phyloP scores from a whole-genome alignment of 92 coral and sea anemone species.

The Nematostella vectensis region DNA sequence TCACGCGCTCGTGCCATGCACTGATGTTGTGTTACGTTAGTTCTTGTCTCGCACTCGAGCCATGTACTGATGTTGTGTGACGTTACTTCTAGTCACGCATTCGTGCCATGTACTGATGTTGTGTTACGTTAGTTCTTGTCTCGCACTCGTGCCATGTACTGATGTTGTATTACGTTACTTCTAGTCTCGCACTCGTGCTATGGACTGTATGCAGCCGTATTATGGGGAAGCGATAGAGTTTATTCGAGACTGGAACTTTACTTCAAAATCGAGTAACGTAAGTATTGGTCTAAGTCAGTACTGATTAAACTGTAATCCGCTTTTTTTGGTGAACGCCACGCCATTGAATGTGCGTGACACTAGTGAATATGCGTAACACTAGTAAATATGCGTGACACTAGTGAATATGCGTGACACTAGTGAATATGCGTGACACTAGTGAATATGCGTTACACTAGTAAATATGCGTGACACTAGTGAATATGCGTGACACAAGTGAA shows the following conservation, averaged over 20 bases:
- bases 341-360: too few relatives aligned
- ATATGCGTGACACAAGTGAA: too few relatives aligned
- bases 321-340: too few relatives aligned
- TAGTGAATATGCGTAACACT: too few relatives aligned
- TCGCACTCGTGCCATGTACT: neutral
- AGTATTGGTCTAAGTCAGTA: conserved; percentile 7
- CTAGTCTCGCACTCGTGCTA: conserved; percentile 89
- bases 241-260: conserved; percentile 91
- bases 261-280: conserved; percentile 72
- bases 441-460: too few relatives aligned
- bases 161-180: neutral
- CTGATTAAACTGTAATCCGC: neutral
- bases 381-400: too few relatives aligned
- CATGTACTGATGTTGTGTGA: neutral
- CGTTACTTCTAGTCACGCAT: conserved; percentile 22
- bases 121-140: neutral
- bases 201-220: conserved; percentile 82
- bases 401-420: too few relatives aligned
- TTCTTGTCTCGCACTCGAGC: too few relatives aligned
- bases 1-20: too few relatives aligned
- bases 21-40: too few relatives aligned
- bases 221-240: conserved; percentile 84
- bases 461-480: too few relatives aligned
- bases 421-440: too few relatives aligned
- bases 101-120: neutral